Conservation (phyloP, 2,888 invertebrate species). For the Sarcophaga subvicina region DNA sequence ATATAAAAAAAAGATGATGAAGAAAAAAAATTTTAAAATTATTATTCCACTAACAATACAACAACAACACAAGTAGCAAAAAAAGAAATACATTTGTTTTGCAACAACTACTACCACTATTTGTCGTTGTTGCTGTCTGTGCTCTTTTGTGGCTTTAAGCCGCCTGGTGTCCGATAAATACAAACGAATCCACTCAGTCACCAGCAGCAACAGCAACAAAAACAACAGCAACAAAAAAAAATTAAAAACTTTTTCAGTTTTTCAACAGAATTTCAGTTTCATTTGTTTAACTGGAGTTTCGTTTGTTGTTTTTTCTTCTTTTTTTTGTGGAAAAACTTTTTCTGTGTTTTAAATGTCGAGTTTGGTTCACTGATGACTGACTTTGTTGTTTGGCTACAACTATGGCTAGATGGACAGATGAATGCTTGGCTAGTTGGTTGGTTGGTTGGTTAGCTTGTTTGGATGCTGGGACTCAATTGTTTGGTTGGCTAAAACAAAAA, state of each 20-base stretch:
- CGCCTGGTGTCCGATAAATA: slow-evolving; percentile 60
- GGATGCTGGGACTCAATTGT: slow-evolving; percentile 13
- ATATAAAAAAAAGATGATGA: background rate
- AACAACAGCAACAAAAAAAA: slow-evolving; percentile 16
- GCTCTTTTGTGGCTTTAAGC: slow-evolving; percentile 42
- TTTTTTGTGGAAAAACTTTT: slow-evolving; percentile 1
- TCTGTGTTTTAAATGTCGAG: slow-evolving; percentile 55
- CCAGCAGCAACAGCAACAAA: slow-evolving; percentile 21
- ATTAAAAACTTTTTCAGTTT: slow-evolving; percentile 12
- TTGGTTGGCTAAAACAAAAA: background rate
- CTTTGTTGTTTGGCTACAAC: slow-evolving; percentile 46
- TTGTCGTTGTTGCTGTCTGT: slow-evolving; percentile 32
- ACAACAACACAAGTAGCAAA: too few relatives aligned
- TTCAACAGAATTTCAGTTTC: background rate
- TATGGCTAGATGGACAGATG: slow-evolving; percentile 43
- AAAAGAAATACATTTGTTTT: slow-evolving; percentile 38
- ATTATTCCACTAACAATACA: slow-evolving; percentile 27
- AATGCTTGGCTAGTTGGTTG: slow-evolving; percentile 1
- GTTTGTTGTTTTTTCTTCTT: background rate
- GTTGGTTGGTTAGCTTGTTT: background rate
- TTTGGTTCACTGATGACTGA: slow-evolving; percentile 65
- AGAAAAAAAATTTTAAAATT: slow-evolving; percentile 25
- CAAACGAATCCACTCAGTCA: slow-evolving; percentile 39
- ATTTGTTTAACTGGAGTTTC: slow-evolving; percentile 48
- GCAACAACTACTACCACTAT: slow-evolving; percentile 50